phyloP scores from a whole-genome alignment of 2,113 vertebrate species.

The Tautogolabrus adspersus region DNA sequence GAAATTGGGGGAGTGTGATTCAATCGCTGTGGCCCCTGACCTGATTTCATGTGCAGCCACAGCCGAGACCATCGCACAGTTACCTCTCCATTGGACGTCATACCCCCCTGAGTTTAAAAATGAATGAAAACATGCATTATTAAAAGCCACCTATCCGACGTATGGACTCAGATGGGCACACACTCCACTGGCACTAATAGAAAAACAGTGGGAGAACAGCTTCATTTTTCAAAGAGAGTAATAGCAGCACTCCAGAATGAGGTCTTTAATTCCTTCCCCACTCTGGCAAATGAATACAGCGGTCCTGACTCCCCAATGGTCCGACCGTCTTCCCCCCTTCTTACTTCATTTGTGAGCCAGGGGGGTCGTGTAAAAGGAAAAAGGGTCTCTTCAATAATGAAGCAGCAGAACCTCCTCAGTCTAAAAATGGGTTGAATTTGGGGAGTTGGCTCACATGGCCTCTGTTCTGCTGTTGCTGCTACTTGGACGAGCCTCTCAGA shows the following conservation, averaged over 20 bases:
- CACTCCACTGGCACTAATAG: conserved; percentile 73
- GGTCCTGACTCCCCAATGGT: conserved; percentile 57
- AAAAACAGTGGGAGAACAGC: conserved; percentile 79
- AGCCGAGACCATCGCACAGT: background rate
- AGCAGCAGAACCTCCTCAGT: conserved; percentile 47
- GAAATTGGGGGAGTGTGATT: background rate
- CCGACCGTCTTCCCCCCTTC: conserved; percentile 50
- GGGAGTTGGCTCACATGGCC: conserved; percentile 41
- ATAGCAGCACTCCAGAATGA: conserved; percentile 73
- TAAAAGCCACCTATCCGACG: conserved; percentile 67
- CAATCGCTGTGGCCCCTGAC: conserved; percentile 51
- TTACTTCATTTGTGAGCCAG: conserved; percentile 57
- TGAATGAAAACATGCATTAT: conserved; percentile 81
- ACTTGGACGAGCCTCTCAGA: conserved; percentile 9
- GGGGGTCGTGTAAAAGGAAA: conserved; percentile 52
- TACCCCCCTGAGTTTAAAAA: conserved; percentile 67
- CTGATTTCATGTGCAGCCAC: conserved; percentile 52
- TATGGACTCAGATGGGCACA: conserved; percentile 67
- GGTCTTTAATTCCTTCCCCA: conserved; percentile 74
- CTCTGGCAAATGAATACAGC: conserved; percentile 73
- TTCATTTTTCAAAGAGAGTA: conserved; percentile 80
- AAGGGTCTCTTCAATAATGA: conserved; percentile 69
- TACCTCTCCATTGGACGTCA: conserved; percentile 26
- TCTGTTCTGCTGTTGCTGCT: conserved; percentile 23
- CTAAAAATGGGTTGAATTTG: conserved; percentile 56